Conservation (phyloP, 2,113 vertebrate genomes). For the Sprattus sprattus region DNA sequence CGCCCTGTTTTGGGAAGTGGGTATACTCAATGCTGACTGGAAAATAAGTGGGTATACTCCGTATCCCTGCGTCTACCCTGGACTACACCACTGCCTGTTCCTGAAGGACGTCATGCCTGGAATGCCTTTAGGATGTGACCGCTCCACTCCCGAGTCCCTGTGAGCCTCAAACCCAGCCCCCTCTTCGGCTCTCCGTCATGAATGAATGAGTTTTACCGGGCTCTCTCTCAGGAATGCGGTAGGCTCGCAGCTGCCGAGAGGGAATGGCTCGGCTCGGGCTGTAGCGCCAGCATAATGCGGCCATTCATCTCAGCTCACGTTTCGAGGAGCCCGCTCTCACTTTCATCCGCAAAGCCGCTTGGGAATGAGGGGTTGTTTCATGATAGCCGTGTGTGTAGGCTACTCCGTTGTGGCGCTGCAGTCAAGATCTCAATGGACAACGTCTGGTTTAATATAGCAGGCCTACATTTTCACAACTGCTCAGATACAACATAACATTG, state of each 20-base stretch:
- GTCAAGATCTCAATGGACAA: neutral
- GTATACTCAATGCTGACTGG: no score
- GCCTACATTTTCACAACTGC: neutral
- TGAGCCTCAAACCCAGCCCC: neutral
- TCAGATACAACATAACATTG: neutral
- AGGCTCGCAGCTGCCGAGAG: constrained; percentile 26
- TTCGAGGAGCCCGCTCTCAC: neutral
- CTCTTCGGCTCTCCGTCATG: neutral
- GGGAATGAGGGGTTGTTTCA: neutral
- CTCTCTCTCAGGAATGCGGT: constrained; percentile 29
- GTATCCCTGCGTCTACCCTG: no score
- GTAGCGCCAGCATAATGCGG: constrained; percentile 25
- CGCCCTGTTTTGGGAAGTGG: no score
- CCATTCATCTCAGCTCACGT: constrained; percentile 23
- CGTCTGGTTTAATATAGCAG: neutral
- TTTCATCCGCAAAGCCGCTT: neutral
- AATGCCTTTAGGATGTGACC: neutral
- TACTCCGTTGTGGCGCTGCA: neutral
- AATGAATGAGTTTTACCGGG: constrained; percentile 15
- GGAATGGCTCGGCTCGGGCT: neutral
- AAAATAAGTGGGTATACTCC: no score
- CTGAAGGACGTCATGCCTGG: no score
- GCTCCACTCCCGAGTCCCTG: neutral
- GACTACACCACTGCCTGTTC: no score
- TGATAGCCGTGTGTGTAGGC: neutral